These are phyloP conservation scores for Rutpela maculata DNA, from an alignment of 2,888 invertebrate genomes.

Conservation along the genomic window DNA sequence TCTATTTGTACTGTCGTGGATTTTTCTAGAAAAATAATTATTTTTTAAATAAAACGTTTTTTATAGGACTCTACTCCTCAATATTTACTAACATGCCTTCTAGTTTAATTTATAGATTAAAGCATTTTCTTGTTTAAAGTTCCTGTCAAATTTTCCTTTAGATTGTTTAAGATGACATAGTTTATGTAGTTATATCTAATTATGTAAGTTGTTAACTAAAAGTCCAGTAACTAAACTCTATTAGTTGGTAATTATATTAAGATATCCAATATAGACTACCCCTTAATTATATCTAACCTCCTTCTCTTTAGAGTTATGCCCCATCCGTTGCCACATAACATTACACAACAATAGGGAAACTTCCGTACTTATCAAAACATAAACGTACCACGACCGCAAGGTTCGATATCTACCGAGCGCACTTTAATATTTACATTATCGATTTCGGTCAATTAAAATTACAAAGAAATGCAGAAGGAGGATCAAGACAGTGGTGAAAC, in stretches of 20 bases:
- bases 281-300: neutral
- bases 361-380: neutral
- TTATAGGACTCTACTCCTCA: no score
- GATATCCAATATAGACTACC: neutral
- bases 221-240: neutral
- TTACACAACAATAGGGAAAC: neutral
- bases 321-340: neutral
- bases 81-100: no score
- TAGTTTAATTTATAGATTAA: no score
- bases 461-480: neutral
- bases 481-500: no score
- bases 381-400: neutral
- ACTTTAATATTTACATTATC: neutral
- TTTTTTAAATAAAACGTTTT: no score
- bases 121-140: no score
- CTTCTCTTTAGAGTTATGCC: neutral
- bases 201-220: conserved; percentile 1
- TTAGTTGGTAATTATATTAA: conserved; percentile 2
- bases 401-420: neutral
- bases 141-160: no score
- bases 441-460: neutral
- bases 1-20: no score
- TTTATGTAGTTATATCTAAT: neutral
- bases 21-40: no score
- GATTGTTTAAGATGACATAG: neutral